Conservation (phyloP, 2,888 invertebrate genomes). For the Andrena bucephala region DNA sequence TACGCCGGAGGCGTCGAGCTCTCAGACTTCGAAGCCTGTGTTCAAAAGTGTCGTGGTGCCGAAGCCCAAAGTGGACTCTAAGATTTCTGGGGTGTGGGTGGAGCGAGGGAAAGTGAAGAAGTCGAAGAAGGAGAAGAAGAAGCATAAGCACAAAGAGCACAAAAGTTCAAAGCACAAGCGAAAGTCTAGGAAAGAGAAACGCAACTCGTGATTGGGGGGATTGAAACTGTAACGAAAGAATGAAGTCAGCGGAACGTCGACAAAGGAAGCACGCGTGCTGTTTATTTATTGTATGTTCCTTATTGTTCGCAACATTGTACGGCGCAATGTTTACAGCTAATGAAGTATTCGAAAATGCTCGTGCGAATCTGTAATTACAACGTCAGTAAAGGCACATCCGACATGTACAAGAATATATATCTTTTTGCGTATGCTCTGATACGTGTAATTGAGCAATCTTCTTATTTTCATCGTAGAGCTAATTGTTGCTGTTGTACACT, state of each 20-base stretch:
- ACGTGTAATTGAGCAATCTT: constrained; percentile 55
- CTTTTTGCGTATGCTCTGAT: constrained; percentile 41
- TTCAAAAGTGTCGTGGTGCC: constrained; percentile 75
- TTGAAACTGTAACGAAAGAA: constrained; percentile 26
- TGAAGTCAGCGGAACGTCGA: constrained; percentile 1
- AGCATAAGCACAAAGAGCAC: constrained; percentile 80
- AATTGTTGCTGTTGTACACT: constrained; percentile 35
- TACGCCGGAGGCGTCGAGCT: constrained; percentile 27
- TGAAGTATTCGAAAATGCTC: constrained; percentile 37
- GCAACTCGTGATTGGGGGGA: constrained; percentile 29
- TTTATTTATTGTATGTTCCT: constrained; percentile 45
- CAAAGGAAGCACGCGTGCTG: constrained; percentile 10
- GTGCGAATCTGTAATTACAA: constrained; percentile 35
- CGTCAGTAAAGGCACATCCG: constrained; percentile 27
- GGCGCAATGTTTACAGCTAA: constrained; percentile 27
- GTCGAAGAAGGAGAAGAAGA: constrained; percentile 81
- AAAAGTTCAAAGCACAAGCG: constrained; percentile 77
- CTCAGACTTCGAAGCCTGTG: constrained; percentile 63
- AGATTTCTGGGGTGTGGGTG: constrained; percentile 76
- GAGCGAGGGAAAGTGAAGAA: constrained; percentile 75
- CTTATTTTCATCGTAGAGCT: constrained; percentile 33
- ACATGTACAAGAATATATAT: constrained; percentile 43
- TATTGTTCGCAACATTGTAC: constrained; percentile 12
- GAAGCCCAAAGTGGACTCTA: constrained; percentile 54
- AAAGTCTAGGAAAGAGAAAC: constrained; percentile 79